Percentiles rank a stretch among this genome's conserved stretches.
Evolutionary conservation across 2,113 vertebrate genomes (phyloP).

Genomic region (Brevimyrus niger): DNA sequence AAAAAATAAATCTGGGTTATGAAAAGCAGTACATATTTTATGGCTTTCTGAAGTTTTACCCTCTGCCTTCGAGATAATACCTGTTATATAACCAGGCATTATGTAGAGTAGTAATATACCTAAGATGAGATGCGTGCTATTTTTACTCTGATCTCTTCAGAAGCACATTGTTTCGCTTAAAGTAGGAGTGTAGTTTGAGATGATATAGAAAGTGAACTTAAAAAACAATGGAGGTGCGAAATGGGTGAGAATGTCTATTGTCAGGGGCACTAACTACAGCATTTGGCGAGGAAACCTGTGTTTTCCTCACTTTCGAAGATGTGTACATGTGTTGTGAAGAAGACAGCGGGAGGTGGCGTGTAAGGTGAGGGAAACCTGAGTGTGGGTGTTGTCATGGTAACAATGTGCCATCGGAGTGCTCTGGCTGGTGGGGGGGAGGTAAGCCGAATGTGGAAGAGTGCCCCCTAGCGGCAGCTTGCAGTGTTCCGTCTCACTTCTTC

Average conservation of each 20-base stretch:
- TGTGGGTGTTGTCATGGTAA: slow-evolving; percentile 27
- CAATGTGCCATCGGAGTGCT: background rate
- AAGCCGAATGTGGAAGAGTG: background rate
- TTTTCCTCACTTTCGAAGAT: slow-evolving; percentile 2
- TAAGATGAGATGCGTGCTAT: background rate
- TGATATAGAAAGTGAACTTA: background rate
- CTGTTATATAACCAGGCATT: background rate
- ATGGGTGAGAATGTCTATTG: background rate
- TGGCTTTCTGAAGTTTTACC: background rate
- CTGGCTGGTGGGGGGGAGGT: background rate
- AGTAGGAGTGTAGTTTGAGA: background rate
- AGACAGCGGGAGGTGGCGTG: background rate
- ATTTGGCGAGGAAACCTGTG: background rate
- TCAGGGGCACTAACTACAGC: background rate
- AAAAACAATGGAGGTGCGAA: background rate
- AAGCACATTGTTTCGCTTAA: background rate
- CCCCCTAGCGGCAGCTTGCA: background rate
- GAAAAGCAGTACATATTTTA: background rate
- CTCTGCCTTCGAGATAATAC: background rate
- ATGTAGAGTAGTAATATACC: background rate
- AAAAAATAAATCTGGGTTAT: background rate
- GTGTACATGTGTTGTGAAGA: background rate
- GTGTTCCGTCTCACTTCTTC: background rate
- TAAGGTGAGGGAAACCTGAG: background rate
- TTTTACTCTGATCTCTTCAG: background rate